phyloP scores from a whole-genome alignment of 2,888 invertebrate species.

The Matsumyia berberina region DNA sequence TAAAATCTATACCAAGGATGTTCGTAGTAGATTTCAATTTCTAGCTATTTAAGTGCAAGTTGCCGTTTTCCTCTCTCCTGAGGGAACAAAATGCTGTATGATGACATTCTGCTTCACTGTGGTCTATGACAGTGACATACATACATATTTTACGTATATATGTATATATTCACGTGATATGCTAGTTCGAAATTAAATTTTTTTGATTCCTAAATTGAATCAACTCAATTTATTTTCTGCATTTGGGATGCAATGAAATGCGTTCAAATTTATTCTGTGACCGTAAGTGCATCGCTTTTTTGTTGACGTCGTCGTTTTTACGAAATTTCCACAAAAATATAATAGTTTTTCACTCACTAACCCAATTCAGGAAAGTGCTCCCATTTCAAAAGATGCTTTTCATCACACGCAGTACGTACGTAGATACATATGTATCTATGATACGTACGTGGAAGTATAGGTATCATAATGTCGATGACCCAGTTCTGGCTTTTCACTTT shows the following conservation, averaged over 20 bases:
- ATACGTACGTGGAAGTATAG: not conserved
- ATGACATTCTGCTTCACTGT: too few relatives aligned
- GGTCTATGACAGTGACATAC: too few relatives aligned
- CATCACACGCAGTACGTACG: not conserved
- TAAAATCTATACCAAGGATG: too few relatives aligned
- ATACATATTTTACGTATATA: too few relatives aligned
- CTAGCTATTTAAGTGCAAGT: too few relatives aligned
- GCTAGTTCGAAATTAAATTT: not conserved
- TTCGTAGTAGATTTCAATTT: too few relatives aligned
- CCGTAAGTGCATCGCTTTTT: slow-evolving; percentile 12
- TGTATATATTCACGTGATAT: not conserved
- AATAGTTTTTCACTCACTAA: not conserved
- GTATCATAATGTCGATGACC: not conserved
- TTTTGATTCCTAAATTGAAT: not conserved
- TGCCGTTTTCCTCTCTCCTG: too few relatives aligned
- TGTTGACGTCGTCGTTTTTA: slow-evolving; percentile 2
- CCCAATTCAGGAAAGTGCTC: slow-evolving; percentile 16
- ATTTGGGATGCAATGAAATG: slow-evolving; percentile 1
- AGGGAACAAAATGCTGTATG: too few relatives aligned
- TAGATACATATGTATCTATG: not conserved
- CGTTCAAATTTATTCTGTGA: not conserved
- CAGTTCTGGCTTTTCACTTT: slow-evolving; percentile 1
- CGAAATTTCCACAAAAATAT: not conserved
- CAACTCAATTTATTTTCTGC: slow-evolving; percentile 2
- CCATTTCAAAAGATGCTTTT: not conserved